These are phyloP conservation scores for Pterostichus niger DNA, from an alignment of 2,888 invertebrate species.

Conservation along the genomic window DNA sequence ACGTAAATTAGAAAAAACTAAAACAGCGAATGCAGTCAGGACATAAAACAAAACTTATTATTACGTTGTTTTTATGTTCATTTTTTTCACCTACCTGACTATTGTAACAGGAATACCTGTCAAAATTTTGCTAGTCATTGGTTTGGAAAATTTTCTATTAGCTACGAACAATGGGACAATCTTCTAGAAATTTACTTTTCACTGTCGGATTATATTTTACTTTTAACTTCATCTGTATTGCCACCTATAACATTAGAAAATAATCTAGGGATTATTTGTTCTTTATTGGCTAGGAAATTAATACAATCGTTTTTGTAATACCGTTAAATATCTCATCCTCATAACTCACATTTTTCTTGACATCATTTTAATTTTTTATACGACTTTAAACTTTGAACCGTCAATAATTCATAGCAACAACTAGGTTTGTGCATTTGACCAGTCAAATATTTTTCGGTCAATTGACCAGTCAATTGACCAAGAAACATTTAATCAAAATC, in stretches of 20 bases:
- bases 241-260: not conserved
- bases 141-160: conserved; percentile 66
- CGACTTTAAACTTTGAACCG: too few species aligned
- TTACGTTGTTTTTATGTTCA: conserved; percentile 18
- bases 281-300: not conserved
- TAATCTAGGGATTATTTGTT: not conserved
- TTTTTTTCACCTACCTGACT: conserved; percentile 36
- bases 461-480: too few species aligned
- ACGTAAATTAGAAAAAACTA: conserved; percentile 6
- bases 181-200: conserved; percentile 62
- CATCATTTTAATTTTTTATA: too few species aligned
- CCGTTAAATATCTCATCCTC: too few species aligned
- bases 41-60: conserved; percentile 37
- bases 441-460: too few species aligned
- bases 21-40: not conserved
- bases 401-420: too few species aligned
- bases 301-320: too few species aligned
- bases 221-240: conserved; percentile 2
- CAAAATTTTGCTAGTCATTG: conserved; percentile 64
- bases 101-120: conserved; percentile 44
- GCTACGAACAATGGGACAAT: conserved; percentile 61
- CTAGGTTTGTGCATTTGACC: too few species aligned
- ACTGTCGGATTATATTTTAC: conserved; percentile 12
- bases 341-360: too few species aligned
- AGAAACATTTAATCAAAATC: too few species aligned